Conservation (phyloP, 64 coral and sea anemone species). For the Montipora sp. region DNA sequence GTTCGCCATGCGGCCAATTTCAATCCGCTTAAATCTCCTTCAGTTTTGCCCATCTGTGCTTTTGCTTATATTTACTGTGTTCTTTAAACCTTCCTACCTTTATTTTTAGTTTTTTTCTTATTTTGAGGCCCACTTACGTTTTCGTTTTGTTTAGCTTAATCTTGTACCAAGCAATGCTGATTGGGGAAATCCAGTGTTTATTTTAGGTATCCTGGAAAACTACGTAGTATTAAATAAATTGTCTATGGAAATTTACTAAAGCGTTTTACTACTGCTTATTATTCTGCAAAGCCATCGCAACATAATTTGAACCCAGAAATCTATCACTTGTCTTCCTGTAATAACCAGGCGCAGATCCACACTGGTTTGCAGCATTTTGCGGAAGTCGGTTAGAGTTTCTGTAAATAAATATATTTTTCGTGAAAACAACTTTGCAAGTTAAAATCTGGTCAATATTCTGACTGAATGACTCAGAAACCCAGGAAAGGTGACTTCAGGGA, state of each 20-base stretch:
- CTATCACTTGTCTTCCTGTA: slow-evolving; percentile 5
- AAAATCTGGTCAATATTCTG: too few species aligned
- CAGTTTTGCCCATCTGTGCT: slow-evolving; percentile 11
- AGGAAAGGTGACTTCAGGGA: too few species aligned
- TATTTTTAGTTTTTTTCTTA: slow-evolving; percentile 13
- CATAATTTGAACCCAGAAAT: slow-evolving; percentile 9
- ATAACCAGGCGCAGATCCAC: neutral
- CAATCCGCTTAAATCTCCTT: neutral
- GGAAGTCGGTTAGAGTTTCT: neutral
- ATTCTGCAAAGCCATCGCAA: slow-evolving; percentile 4
- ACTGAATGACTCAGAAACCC: too few species aligned
- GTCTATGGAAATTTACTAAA: neutral
- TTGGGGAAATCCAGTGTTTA: too few species aligned
- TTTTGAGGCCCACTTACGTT: neutral
- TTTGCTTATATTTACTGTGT: neutral
- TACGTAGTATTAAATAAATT: too few species aligned
- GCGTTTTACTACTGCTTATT: neutral
- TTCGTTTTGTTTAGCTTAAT: neutral
- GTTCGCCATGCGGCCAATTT: slow-evolving; percentile 1
- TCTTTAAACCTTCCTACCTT: neutral
- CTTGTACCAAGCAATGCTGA: neutral
- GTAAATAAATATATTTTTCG: neutral
- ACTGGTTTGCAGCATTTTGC: neutral
- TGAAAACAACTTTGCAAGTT: neutral
- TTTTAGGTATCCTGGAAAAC: too few species aligned